Conservation (phyloP, 1,140 invertebrate genomes). For the Drosophila micromelanica region DNA sequence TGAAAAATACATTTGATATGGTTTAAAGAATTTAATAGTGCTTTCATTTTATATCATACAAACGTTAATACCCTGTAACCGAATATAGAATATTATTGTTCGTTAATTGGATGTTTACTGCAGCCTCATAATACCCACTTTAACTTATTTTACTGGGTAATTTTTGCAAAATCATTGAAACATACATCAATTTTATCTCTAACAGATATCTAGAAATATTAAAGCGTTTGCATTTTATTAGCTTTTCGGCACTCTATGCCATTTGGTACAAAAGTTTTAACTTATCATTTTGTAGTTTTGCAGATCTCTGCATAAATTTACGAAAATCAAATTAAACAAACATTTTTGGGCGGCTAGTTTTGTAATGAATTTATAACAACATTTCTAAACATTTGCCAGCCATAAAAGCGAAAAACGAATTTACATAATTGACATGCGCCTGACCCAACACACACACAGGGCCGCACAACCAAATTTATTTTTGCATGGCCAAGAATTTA, state of each 20-base stretch:
- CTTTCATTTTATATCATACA: background rate
- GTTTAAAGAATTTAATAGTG: background rate
- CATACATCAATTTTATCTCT: background rate
- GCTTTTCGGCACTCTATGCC: slow-evolving; percentile 4
- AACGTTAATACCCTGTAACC: background rate
- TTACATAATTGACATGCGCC: slow-evolving; percentile 70
- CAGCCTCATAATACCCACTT: background rate
- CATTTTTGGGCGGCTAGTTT: slow-evolving; percentile 59
- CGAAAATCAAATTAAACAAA: slow-evolving; percentile 63
- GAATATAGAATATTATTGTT: background rate
- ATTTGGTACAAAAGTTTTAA: slow-evolving; percentile 47
- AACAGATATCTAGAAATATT: slow-evolving; percentile 8
- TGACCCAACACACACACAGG: slow-evolving; percentile 5
- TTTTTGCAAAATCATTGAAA: background rate
- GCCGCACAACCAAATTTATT: slow-evolving; percentile 38
- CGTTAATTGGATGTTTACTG: too few relatives aligned
- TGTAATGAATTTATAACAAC: slow-evolving; percentile 78
- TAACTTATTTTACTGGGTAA: background rate
- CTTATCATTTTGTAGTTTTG: slow-evolving; percentile 68
- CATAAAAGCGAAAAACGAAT: slow-evolving; percentile 60
- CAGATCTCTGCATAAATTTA: slow-evolving; percentile 42
- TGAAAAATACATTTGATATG: slow-evolving; percentile 37
- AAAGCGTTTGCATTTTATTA: slow-evolving; percentile 25
- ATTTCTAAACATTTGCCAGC: slow-evolving; percentile 59
- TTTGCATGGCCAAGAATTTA: slow-evolving; percentile 28